These are phyloP conservation scores for Penaeus monodon DNA, from an alignment of 2,888 invertebrate genomes.

Conservation along the genomic window DNA sequence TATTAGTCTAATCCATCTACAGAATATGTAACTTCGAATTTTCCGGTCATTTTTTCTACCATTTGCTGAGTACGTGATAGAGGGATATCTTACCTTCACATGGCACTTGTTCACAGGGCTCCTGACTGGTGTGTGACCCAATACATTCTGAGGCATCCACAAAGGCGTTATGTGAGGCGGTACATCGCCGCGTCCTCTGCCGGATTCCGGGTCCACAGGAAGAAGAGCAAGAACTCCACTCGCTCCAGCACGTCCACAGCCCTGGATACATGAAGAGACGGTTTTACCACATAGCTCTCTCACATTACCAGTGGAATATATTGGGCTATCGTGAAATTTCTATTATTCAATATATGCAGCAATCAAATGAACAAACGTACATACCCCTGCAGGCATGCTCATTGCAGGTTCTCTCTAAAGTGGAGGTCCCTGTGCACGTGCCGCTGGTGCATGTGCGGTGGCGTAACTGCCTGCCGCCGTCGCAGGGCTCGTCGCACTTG, in stretches of 20 bases:
- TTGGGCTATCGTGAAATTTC: too few relatives aligned
- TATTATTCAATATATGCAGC: too few relatives aligned
- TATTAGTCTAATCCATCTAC: too few relatives aligned
- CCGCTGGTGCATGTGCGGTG: constrained; percentile 51
- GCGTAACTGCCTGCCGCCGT: constrained; percentile 48
- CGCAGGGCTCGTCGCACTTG: constrained; percentile 59
- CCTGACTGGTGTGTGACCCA: constrained; percentile 39
- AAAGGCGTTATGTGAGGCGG: constrained; percentile 51
- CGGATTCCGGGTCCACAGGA: constrained; percentile 80
- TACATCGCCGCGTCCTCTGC: constrained; percentile 75
- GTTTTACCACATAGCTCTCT: too few relatives aligned
- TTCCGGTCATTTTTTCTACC: neutral
- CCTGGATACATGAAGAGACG: constrained; percentile 69
- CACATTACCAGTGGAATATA: too few relatives aligned
- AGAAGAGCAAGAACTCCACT: constrained; percentile 84
- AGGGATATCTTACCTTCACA: constrained; percentile 46
- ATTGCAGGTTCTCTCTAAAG: constrained; percentile 71
- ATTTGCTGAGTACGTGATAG: neutral
- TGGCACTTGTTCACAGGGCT: constrained; percentile 42
- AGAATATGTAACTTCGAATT: neutral
- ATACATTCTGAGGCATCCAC: constrained; percentile 41
- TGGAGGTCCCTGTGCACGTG: constrained; percentile 43
- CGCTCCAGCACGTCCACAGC: constrained; percentile 89
- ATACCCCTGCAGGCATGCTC: constrained; percentile 76
- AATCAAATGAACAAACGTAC: neutral